phyloP scores from a whole-genome alignment of 53 echinoderm and acorn worm species.

The Zoroaster sp. region DNA sequence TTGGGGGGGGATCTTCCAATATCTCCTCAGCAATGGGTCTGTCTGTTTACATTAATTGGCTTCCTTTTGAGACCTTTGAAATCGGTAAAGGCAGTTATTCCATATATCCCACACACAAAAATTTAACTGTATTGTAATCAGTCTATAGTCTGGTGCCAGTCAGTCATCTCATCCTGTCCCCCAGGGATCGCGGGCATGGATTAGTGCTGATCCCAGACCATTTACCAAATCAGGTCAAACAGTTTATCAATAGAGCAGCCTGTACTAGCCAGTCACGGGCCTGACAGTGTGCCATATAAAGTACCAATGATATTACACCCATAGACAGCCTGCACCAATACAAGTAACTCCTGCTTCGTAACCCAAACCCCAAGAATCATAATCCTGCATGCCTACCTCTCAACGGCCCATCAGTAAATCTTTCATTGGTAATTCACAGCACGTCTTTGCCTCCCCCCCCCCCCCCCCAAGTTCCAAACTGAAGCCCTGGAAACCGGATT shows the following conservation, averaged over 20 bases:
- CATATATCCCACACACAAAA: neutral
- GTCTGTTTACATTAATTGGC: neutral
- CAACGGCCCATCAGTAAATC: slow-evolving; percentile 10
- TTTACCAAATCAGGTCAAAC: slow-evolving; percentile 37
- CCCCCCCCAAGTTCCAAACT: slow-evolving; percentile 5
- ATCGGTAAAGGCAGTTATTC: neutral
- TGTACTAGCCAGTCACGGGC: neutral
- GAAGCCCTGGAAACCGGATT: neutral
- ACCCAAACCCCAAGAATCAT: slow-evolving; percentile 11
- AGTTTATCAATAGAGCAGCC: slow-evolving; percentile 13
- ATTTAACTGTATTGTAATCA: neutral
- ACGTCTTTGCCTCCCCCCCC: neutral
- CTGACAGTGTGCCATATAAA: neutral
- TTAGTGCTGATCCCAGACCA: slow-evolving; percentile 20
- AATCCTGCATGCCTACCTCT: slow-evolving; percentile 17
- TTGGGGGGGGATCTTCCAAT: too few species aligned
- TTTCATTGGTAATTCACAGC: slow-evolving; percentile 27
- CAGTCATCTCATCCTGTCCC: slow-evolving; percentile 7
- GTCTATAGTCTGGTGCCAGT: neutral
- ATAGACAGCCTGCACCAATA: slow-evolving; percentile 3
- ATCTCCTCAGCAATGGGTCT: too few species aligned
- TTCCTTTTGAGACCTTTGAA: neutral
- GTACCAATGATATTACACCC: slow-evolving; percentile 20
- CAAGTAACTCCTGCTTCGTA: slow-evolving; percentile 8
- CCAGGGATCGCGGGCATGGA: neutral